Evolutionary conservation across 1,140 invertebrate genomes (phyloP).

Genomic region (Drosophila hydei): DNA sequence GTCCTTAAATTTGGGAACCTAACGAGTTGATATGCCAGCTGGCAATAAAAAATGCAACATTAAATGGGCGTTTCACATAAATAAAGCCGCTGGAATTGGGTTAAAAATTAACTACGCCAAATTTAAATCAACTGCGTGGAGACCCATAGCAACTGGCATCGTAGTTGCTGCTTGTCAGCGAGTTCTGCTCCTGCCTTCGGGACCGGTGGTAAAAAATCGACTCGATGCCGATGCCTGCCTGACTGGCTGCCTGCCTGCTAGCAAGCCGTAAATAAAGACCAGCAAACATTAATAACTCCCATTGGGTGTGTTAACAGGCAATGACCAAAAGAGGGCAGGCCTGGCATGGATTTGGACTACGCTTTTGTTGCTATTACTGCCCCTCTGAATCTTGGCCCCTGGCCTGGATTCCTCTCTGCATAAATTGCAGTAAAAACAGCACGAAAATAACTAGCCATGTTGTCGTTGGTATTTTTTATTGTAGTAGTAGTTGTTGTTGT

Average conservation of each 20-base stretch:
- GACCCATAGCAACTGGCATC: slow-evolving; percentile 5
- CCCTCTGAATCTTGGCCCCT: neutral
- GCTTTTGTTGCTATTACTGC: slow-evolving; percentile 33
- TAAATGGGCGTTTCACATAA: slow-evolving; percentile 76
- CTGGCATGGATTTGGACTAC: slow-evolving; percentile 63
- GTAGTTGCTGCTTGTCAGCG: slow-evolving; percentile 63
- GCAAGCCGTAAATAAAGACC: slow-evolving; percentile 75
- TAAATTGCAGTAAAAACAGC: slow-evolving; percentile 80
- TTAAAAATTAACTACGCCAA: slow-evolving; percentile 81
- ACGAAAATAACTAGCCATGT: slow-evolving; percentile 47
- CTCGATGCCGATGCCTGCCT: slow-evolving; percentile 47
- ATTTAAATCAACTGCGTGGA: slow-evolving; percentile 73
- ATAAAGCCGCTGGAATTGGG: slow-evolving; percentile 70
- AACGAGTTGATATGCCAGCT: slow-evolving; percentile 10
- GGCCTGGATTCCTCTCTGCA: slow-evolving; percentile 50
- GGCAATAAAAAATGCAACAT: slow-evolving; percentile 75
- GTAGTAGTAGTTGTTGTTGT: slow-evolving; percentile 13
- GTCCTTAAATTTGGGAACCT: neutral
- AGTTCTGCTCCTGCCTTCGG: slow-evolving; percentile 55
- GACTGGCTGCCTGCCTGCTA: slow-evolving; percentile 50
- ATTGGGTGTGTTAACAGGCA: slow-evolving; percentile 81
- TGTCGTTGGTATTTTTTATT: slow-evolving; percentile 11
- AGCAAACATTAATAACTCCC: slow-evolving; percentile 81
- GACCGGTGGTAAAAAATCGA: slow-evolving; percentile 74
- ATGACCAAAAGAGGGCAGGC: slow-evolving; percentile 72